A percentile compares a stretch with the other conserved stretches of the same genome.
These are phyloP conservation scores for Idaea biselata DNA, from an alignment of 2,888 invertebrate species.

Conservation along the genomic window DNA sequence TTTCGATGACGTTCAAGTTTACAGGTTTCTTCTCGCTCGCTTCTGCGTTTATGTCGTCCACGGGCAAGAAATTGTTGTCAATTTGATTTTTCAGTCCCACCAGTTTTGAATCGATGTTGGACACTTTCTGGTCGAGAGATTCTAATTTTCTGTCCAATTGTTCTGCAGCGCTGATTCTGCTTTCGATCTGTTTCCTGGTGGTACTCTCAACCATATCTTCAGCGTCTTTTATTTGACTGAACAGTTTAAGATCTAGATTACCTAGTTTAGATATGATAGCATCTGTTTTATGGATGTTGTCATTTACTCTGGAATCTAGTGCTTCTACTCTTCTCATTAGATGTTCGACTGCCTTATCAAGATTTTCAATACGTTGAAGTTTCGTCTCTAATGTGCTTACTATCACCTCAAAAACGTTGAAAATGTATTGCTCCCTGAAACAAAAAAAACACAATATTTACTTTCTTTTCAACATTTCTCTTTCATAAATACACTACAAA, in stretches of 20 bases:
- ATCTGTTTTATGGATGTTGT: constrained; percentile 92
- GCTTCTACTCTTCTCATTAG: constrained; percentile 92
- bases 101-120: constrained; percentile 89
- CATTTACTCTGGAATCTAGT: constrained; percentile 89
- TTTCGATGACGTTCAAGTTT: constrained; percentile 90
- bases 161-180: constrained; percentile 59
- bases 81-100: constrained; percentile 90
- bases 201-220: constrained; percentile 61
- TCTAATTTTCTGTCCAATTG: constrained; percentile 84
- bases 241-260: constrained; percentile 87
- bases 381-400: constrained; percentile 93
- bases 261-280: constrained; percentile 89
- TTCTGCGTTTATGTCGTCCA: constrained; percentile 92
- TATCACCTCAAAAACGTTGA: constrained; percentile 94
- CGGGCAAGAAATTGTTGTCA: constrained; percentile 89
- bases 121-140: constrained; percentile 90
- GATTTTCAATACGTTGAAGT: constrained; percentile 91
- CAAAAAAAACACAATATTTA: constrained; percentile 41
- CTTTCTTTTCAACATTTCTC: too few species aligned
- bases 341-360: constrained; percentile 93
- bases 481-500: too few species aligned
- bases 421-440: constrained; percentile 92
- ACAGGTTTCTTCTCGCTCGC: constrained; percentile 93
- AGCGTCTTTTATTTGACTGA: constrained; percentile 76
- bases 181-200: constrained; percentile 37